These are phyloP conservation scores for Allenopithecus nigroviridis DNA, from an alignment of 2,797 vertebrate species.

Conservation along the genomic window DNA sequence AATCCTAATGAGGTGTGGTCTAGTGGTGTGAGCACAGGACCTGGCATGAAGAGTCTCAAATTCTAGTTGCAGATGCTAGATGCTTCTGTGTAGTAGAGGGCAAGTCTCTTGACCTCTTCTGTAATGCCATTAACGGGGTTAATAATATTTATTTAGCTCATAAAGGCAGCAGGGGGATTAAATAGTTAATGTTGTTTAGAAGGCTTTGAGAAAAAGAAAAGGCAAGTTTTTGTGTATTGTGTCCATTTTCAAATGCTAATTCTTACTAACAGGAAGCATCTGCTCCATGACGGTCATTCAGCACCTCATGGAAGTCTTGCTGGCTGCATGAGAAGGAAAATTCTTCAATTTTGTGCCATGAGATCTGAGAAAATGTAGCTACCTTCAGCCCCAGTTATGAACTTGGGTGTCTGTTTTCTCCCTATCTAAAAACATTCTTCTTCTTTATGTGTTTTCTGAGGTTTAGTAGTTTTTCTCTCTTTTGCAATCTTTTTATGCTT, in stretches of 20 bases:
- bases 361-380: constrained; percentile 43
- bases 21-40: constrained; percentile 34
- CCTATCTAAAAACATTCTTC: not conserved
- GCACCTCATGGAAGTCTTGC: not conserved
- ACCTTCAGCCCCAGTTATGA: not conserved
- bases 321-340: constrained; percentile 31
- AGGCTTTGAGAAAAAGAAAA: constrained; percentile 32
- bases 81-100: constrained; percentile 5
- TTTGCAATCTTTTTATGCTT: not conserved
- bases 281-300: not conserved
- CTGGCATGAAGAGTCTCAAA: constrained; percentile 17
- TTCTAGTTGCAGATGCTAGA: constrained; percentile 17
- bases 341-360: constrained; percentile 7
- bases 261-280: constrained; percentile 46
- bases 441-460: constrained; percentile 27
- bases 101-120: constrained; percentile 36
- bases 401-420: not conserved
- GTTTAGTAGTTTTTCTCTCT: constrained; percentile 60
- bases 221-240: constrained; percentile 7
- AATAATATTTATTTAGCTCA: constrained; percentile 56
- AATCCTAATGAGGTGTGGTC: constrained; percentile 64
- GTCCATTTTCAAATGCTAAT: constrained; percentile 51
- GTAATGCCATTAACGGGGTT: not conserved
- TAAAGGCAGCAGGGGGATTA: constrained; percentile 41
- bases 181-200: constrained; percentile 49